These are phyloP conservation scores for Hesperia comma DNA, from an alignment of 2,888 invertebrate genomes.

Conservation along the genomic window DNA sequence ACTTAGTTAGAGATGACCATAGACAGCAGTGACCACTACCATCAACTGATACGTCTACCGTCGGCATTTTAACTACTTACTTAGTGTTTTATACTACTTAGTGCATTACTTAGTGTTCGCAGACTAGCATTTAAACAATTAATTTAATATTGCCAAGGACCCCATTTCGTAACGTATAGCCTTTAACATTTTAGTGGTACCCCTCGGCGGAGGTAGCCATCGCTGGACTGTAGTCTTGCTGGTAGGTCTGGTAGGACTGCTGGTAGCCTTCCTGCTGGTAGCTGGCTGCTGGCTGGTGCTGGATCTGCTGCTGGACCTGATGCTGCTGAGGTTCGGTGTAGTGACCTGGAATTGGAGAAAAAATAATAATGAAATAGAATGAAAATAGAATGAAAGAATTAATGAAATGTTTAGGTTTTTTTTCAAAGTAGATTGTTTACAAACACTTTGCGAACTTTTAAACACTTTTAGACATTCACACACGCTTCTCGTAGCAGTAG, in stretches of 20 bases:
- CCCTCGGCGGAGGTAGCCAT: conserved; percentile 12
- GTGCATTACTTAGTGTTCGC: not conserved
- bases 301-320: conserved; percentile 28
- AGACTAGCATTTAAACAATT: not conserved
- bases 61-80: not conserved
- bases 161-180: not conserved
- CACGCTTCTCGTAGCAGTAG: too few species aligned
- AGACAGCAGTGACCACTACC: too few species aligned
- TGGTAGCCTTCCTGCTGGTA: conserved; percentile 43
- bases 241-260: conserved; percentile 36
- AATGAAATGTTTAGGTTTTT: too few species aligned
- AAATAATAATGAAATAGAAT: too few species aligned
- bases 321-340: conserved; percentile 49
- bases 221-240: conserved; percentile 14
- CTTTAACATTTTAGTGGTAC: conserved; percentile 31
- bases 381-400: too few species aligned
- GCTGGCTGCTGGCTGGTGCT: conserved; percentile 11
- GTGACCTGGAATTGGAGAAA: conserved; percentile 52
- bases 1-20: too few species aligned
- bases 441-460: too few species aligned
- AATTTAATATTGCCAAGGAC: not conserved
- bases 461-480: too few species aligned
- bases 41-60: too few species aligned
- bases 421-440: too few species aligned
- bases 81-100: not conserved